These are phyloP conservation scores for Halichoerus grypus DNA, from an alignment of 2,113 vertebrate species.

Conservation along the genomic window DNA sequence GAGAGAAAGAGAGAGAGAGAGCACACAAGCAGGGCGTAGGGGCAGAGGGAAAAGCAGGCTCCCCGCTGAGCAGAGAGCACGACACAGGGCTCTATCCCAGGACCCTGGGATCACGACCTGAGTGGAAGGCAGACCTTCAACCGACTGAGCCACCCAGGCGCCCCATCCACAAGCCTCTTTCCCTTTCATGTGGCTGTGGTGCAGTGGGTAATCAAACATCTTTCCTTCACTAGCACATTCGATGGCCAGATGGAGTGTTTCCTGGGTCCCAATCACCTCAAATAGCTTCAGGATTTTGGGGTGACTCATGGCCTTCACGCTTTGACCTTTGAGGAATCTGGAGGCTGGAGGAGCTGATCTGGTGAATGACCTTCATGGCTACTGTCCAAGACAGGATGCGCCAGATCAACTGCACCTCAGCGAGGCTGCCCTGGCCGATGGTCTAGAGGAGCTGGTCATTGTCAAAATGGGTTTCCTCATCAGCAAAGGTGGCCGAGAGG, in stretches of 20 bases:
- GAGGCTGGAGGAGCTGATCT: background rate
- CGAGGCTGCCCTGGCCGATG: constrained; percentile 95
- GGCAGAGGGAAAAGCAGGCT: too few species aligned
- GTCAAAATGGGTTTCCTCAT: constrained; percentile 92
- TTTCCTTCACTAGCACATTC: background rate
- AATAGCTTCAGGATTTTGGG: background rate
- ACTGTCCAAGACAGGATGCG: constrained; percentile 89
- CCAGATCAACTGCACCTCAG: constrained; percentile 93
- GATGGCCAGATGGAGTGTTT: background rate
- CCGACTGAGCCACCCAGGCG: too few species aligned
- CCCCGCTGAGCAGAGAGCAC: too few species aligned
- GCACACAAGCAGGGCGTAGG: too few species aligned
- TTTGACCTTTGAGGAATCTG: background rate
- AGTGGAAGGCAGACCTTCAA: too few species aligned
- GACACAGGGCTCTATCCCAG: too few species aligned
- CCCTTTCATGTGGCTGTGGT: background rate
- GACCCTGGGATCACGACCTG: too few species aligned
- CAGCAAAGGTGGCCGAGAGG: constrained; percentile 88
- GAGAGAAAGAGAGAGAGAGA: too few species aligned
- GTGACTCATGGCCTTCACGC: background rate
- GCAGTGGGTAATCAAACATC: background rate
- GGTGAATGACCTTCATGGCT: background rate
- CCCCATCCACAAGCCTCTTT: background rate
- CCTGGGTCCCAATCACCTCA: background rate
- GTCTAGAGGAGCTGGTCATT: constrained; percentile 94